Percentiles rank a stretch among this genome's conserved stretches.
Evolutionary conservation across 2,888 invertebrate species (phyloP).

Genomic region (Craniophora ligustri): DNA sequence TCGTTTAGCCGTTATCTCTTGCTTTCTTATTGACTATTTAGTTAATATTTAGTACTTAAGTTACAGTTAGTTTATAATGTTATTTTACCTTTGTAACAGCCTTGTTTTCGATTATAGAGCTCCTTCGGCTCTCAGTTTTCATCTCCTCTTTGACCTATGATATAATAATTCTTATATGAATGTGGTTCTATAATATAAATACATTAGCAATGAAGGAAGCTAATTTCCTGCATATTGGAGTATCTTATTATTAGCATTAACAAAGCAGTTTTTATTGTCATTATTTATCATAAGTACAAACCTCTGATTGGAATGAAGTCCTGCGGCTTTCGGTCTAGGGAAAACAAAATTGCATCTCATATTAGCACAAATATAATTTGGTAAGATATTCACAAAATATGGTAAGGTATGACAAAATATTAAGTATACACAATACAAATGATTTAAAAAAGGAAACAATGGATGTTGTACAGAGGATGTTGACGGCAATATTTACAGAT

Average conservation of each 20-base stretch:
- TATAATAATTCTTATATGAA: constrained; percentile 8
- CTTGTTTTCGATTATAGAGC: constrained; percentile 81
- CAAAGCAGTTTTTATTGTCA: background rate
- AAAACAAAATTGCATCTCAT: constrained; percentile 49
- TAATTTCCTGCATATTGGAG: too few relatives aligned
- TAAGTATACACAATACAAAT: too few relatives aligned
- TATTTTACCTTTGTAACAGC: constrained; percentile 74
- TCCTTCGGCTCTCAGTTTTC: constrained; percentile 78
- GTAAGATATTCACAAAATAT: constrained; percentile 27
- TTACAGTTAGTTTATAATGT: too few relatives aligned
- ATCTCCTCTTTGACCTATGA: constrained; percentile 72
- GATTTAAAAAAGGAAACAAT: background rate
- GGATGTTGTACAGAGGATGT: constrained; percentile 9
- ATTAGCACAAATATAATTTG: constrained; percentile 60
- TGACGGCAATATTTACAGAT: constrained; percentile 32
- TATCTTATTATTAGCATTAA: too few relatives aligned
- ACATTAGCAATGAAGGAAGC: background rate
- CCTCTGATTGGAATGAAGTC: constrained; percentile 79
- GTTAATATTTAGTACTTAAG: too few relatives aligned
- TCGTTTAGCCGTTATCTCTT: too few relatives aligned
- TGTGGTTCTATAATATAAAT: background rate
- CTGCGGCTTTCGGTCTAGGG: constrained; percentile 80
- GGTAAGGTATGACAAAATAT: constrained; percentile 19
- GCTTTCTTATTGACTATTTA: too few relatives aligned
- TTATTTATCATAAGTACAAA: constrained; percentile 54